phyloP scores from a whole-genome alignment of 1,140 invertebrate species.

The Penaeus vannamei region DNA sequence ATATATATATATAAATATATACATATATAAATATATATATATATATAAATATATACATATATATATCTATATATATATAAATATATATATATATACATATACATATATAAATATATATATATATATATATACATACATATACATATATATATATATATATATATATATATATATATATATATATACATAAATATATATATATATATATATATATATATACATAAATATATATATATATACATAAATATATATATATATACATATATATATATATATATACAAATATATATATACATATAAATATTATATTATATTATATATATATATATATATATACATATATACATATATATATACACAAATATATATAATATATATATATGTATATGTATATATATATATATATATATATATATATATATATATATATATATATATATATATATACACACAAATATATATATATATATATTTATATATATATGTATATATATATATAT shows the following conservation, averaged over 20 bases:
- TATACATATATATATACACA: not conserved
- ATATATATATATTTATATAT: too few species aligned
- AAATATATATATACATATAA: not conserved
- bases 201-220: not conserved
- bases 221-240: not conserved
- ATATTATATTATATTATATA: not conserved
- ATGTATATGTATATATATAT: too few species aligned
- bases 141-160: not conserved
- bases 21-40: too few species aligned
- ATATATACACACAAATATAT: too few species aligned
- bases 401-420: too few species aligned
- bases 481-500: too few species aligned
- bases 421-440: too few species aligned
- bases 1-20: too few species aligned
- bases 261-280: not conserved
- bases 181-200: not conserved
- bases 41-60: too few species aligned
- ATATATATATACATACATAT: not conserved
- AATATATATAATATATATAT: not conserved
- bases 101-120: not conserved
- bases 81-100: not conserved
- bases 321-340: slow-evolving; percentile 8
- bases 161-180: not conserved
- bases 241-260: not conserved
- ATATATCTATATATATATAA: too few species aligned